Evolutionary conservation across 2,888 invertebrate genomes (phyloP).

Genomic region (Tiliacea citrago): DNA sequence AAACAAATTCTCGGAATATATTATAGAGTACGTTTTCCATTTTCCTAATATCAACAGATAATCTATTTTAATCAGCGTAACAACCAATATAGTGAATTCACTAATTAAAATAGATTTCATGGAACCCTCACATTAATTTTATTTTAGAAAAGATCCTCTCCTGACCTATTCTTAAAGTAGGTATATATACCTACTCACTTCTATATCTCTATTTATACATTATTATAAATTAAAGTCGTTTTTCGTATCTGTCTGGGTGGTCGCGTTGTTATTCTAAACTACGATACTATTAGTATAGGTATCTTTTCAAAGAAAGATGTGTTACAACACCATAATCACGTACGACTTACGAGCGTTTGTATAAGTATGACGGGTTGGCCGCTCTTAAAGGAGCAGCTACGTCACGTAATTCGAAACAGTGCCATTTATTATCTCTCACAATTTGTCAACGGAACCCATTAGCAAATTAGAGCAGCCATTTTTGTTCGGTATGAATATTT

Average conservation of each 20-base stretch:
- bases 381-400: conserved; percentile 18
- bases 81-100: neutral
- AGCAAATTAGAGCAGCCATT: conserved; percentile 52
- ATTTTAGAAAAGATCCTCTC: no score
- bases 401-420: conserved; percentile 34
- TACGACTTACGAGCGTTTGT: no score
- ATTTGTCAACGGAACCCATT: conserved; percentile 59
- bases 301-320: no score
- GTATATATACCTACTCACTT: no score
- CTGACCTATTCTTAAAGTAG: no score
- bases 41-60: neutral
- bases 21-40: neutral
- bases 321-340: no score
- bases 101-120: neutral
- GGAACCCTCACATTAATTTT: neutral
- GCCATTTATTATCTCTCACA: conserved; percentile 42
- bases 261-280: no score
- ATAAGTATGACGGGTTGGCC: no score
- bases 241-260: no score
- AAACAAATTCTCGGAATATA: neutral
- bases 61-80: conserved; percentile 18
- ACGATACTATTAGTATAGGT: no score
- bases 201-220: no score
- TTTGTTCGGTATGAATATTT: conserved; percentile 31
- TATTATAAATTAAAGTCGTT: no score